These are phyloP conservation scores for Petromus typicus DNA, from an alignment of 2,113 vertebrate species.

Conservation along the genomic window DNA sequence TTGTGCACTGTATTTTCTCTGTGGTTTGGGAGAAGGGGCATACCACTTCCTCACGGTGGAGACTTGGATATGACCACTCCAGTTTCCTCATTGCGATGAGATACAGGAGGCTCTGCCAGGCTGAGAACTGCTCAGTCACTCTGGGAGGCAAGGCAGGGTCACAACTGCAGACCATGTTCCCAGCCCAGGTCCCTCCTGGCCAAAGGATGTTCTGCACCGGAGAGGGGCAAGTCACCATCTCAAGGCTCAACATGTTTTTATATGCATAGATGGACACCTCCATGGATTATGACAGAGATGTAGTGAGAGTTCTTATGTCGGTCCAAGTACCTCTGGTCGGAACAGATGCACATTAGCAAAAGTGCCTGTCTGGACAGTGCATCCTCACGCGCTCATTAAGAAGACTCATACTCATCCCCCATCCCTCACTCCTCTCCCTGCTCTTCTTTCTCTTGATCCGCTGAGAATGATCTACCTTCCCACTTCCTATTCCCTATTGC, in stretches of 20 bases:
- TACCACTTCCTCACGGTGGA: not conserved
- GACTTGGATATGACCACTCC: not conserved
- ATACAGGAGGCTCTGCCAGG: not conserved
- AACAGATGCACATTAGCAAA: not conserved
- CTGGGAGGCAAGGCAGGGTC: no score
- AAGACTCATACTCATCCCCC: not conserved
- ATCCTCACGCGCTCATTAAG: not conserved
- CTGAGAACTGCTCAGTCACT: not conserved
- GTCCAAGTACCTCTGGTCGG: not conserved
- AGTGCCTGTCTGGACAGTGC: not conserved
- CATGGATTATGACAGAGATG: not conserved
- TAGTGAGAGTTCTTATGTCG: not conserved
- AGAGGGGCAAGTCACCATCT: not conserved
- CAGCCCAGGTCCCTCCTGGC: not conserved
- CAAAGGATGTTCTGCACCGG: not conserved
- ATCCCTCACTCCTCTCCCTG: not conserved
- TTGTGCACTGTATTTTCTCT: not conserved
- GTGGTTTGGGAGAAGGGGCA: not conserved
- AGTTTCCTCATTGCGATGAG: not conserved
- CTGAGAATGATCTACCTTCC: not conserved
- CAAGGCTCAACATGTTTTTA: not conserved
- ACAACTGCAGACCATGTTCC: not conserved
- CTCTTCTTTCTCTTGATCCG: not conserved
- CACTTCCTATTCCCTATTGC: not conserved
- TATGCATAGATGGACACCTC: not conserved